Evolutionary conservation across 2,113 vertebrate species (phyloP).

Genomic region (Camelus bactrianus): DNA sequence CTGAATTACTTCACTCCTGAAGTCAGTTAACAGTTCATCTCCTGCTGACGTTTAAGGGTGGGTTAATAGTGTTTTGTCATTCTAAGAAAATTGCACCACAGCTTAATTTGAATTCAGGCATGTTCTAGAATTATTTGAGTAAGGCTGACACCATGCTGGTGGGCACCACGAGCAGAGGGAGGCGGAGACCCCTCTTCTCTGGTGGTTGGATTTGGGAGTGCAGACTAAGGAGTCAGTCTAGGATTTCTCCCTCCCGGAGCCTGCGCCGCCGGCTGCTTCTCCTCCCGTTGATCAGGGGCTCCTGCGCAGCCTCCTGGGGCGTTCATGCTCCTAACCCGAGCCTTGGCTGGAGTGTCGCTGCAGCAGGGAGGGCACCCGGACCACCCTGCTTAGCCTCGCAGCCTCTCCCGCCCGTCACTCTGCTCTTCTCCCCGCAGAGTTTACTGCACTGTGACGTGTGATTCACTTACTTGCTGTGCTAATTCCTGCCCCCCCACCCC

Average conservation of each 20-base stretch:
- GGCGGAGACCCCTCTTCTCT: neutral
- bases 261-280: neutral
- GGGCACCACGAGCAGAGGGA: neutral
- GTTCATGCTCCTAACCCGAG: neutral
- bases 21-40: neutral
- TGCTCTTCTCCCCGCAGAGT: neutral
- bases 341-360: slow-evolving; percentile 15
- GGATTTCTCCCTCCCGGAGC: neutral
- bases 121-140: slow-evolving; percentile 3
- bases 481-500: neutral
- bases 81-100: neutral
- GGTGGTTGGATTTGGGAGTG: neutral
- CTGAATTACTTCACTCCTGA: neutral
- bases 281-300: neutral
- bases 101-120: neutral
- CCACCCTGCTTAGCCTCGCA: neutral
- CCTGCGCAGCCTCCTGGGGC: too few relatives aligned
- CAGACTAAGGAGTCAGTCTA: neutral
- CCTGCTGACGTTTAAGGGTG: neutral
- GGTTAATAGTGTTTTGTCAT: neutral
- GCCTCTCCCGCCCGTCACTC: neutral
- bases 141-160: neutral
- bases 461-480: neutral
- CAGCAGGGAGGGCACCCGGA: neutral
- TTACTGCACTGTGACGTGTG: neutral